Evolutionary conservation across 2,113 vertebrate genomes (phyloP).

Genomic region (Lasiurus cinereus): DNA sequence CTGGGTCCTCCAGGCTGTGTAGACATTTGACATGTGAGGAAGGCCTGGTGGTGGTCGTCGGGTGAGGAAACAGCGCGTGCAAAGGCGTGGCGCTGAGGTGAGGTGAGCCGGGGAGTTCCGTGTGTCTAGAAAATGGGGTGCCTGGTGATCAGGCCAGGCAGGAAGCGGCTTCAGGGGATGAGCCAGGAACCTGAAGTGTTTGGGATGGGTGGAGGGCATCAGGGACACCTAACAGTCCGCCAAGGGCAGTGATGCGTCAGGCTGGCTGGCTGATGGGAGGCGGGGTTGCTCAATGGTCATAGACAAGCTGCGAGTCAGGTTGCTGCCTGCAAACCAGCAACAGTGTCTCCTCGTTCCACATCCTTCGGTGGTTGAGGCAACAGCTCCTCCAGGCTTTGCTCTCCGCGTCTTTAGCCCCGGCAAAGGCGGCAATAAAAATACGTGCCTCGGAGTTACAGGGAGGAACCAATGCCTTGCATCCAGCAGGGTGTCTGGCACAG

Average conservation of each 20-base stretch:
- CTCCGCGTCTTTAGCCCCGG: background rate
- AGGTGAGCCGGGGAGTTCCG: background rate
- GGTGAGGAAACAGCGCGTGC: fast-evolving
- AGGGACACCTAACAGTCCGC: background rate
- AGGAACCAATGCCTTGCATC: background rate
- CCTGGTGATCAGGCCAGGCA: background rate
- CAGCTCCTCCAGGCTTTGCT: background rate
- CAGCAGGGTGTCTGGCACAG: fast-evolving
- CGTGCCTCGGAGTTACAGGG: fast-evolving
- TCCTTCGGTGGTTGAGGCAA: no score
- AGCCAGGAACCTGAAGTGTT: fast-evolving
- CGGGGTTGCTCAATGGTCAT: fast-evolving
- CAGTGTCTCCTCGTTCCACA: background rate
- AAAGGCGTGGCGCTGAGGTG: fast-evolving
- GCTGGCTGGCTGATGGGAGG: background rate
- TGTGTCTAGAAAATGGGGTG: background rate
- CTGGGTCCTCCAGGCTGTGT: no score
- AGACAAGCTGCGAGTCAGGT: background rate
- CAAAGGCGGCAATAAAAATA: background rate
- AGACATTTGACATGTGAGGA: background rate
- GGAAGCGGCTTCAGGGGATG: background rate
- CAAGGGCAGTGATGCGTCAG: fast-evolving
- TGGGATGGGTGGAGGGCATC: no score
- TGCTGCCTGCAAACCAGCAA: background rate
- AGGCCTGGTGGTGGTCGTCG: fast-evolving